Conservation (phyloP, 1,140 invertebrate species). For the Bombus sylvicola region DNA sequence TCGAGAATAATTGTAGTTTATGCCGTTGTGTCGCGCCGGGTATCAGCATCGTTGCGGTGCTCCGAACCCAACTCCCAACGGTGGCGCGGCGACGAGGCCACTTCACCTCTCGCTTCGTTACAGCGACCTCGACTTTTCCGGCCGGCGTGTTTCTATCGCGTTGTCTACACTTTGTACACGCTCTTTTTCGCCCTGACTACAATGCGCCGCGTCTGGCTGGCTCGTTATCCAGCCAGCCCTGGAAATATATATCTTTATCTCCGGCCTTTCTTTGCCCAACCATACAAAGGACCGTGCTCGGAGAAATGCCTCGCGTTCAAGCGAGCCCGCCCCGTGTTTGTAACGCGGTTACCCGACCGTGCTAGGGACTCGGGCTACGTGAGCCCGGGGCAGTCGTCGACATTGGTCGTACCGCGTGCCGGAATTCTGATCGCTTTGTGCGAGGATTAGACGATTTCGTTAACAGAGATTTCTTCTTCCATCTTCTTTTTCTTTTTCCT, state of each 20-base stretch:
- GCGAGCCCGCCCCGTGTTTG: background rate
- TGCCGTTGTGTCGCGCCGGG: background rate
- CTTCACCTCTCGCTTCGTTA: conserved; percentile 32
- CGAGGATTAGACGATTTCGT: background rate
- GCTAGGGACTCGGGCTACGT: background rate
- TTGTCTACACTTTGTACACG: conserved; percentile 40
- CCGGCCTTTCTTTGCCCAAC: conserved; percentile 29
- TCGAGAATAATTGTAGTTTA: conserved; percentile 17
- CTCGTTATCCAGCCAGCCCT: conserved; percentile 27
- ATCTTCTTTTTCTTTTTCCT: background rate
- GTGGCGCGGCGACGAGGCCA: background rate
- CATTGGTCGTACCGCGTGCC: background rate
- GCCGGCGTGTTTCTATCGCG: conserved; percentile 8
- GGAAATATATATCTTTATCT: conserved; percentile 38
- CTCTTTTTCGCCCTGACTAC: conserved; percentile 23
- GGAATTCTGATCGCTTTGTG: background rate
- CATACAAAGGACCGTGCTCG: conserved; percentile 8
- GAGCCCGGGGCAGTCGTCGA: background rate
- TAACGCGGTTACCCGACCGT: conserved; percentile 34
- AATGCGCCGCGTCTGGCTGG: conserved; percentile 24
- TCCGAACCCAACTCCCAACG: too few relatives aligned
- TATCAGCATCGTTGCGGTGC: conserved; percentile 7
- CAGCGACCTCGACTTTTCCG: conserved; percentile 24
- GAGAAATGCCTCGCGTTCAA: conserved; percentile 2
- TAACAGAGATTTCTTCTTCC: background rate